These are phyloP conservation scores for Fistularia tabacaria DNA, from an alignment of 2,797 vertebrate genomes.

Conservation along the genomic window DNA sequence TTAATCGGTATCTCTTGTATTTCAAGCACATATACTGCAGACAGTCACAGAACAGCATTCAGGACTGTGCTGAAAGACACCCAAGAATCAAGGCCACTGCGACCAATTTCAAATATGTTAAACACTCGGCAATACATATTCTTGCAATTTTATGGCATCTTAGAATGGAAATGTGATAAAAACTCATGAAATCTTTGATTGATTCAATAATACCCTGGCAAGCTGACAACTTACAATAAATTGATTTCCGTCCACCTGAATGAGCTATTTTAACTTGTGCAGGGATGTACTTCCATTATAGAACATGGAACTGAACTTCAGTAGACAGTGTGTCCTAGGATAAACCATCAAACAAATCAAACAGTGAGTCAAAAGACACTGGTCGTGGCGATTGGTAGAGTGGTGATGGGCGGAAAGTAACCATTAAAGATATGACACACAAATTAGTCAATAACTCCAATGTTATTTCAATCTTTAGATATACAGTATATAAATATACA, in stretches of 20 bases:
- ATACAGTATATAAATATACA: no score
- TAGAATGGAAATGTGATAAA: conserved; percentile 19
- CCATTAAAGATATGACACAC: conserved; percentile 11
- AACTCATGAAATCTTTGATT: conserved; percentile 20
- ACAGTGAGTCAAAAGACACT: conserved; percentile 7
- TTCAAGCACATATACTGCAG: conserved; percentile 6
- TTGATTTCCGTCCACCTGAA: conserved; percentile 33
- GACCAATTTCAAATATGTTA: conserved; percentile 47
- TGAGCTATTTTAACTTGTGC: conserved; percentile 26
- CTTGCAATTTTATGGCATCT: conserved; percentile 33
- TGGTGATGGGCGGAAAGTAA: background rate
- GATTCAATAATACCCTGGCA: background rate
- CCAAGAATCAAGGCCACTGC: conserved; percentile 37
- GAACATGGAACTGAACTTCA: conserved; percentile 51
- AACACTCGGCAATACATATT: conserved; percentile 51
- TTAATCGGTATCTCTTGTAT: background rate
- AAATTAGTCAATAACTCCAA: background rate
- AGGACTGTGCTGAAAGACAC: conserved; percentile 29
- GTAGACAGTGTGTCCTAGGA: conserved; percentile 32
- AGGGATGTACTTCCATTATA: conserved; percentile 43
- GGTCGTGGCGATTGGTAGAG: conserved; percentile 3
- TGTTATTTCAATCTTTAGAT: no score
- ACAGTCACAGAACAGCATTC: conserved; percentile 1
- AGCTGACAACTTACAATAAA: conserved; percentile 24
- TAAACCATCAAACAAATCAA: conserved; percentile 20